phyloP scores from a whole-genome alignment of 2,888 invertebrate genomes.

The Melanophora roralis region DNA sequence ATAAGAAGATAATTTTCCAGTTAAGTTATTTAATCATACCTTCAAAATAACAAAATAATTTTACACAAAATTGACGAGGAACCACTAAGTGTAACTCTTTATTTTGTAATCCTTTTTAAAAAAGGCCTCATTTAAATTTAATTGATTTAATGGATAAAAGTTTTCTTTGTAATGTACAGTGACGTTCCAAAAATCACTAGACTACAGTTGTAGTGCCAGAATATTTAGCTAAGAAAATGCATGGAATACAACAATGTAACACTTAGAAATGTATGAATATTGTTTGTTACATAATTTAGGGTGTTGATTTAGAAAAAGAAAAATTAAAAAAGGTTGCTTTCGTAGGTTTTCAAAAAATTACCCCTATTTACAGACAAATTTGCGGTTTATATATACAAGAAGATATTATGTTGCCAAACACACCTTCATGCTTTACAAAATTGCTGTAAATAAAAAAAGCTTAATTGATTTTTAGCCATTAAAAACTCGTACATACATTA shows the following conservation, averaged over 20 bases:
- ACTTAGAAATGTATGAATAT: slow-evolving; percentile 1
- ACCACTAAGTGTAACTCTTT: neutral
- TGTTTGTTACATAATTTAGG: slow-evolving; percentile 31
- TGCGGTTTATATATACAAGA: slow-evolving; percentile 47
- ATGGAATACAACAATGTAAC: neutral
- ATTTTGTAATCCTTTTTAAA: slow-evolving; percentile 30
- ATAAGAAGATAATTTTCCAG: too few species aligned
- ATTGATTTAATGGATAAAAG: slow-evolving; percentile 53
- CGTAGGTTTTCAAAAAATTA: slow-evolving; percentile 41
- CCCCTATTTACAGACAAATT: slow-evolving; percentile 61
- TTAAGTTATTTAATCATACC: too few species aligned
- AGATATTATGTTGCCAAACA: neutral
- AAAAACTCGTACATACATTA: neutral
- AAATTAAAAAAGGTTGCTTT: slow-evolving; percentile 16
- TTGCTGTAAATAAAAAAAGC: neutral
- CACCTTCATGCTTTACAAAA: neutral
- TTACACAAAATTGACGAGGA: too few species aligned
- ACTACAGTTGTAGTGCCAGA: neutral
- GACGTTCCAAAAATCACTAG: slow-evolving; percentile 14
- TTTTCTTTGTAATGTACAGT: slow-evolving; percentile 7
- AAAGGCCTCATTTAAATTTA: slow-evolving; percentile 59
- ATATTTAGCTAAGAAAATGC: neutral
- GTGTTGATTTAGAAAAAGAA: neutral
- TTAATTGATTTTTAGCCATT: neutral
- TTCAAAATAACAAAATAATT: too few species aligned